Base-by-base conservation (phyloP, 2,113 vertebrate species). In the Circaetus gallicus region DNA sequence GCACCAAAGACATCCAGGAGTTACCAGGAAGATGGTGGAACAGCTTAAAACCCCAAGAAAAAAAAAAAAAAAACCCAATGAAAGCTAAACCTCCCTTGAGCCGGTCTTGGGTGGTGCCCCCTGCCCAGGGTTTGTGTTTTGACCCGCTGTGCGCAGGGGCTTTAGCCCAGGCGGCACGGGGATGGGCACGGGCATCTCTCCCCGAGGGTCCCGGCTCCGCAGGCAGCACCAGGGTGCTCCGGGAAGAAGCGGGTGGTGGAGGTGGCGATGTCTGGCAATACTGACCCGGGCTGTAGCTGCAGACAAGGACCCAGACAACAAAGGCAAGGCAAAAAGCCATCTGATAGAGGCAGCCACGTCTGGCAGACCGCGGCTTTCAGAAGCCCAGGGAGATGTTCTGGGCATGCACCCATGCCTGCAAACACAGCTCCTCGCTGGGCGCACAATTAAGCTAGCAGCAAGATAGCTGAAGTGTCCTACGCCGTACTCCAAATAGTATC, bases 301-400 rank as follows among this genome's bases (percentile, higher is more conserved):
- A 95, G 89, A 93, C 85, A 85, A 93, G 93, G 85, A 73, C 85
- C 66, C 94, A 96, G 91, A 97, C 96, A 97, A 96, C 88, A 94
- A 97, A 97, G 91, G 80, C 40, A 5, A 93, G 52, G 66, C 89
- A 83, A 95, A 95, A 90, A 89, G 70, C 87, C 38, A 85, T 80
- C 89, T 16, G 31, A 93, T 16, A 92, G 67, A 36, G 45, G 74
- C 90, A 95, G 77, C 53, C 43, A 10, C 15, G 90, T 63, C 87
- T 92, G 85, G 81, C 88, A 93, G 89, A 78, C 80, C 2, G 1
- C 16, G 6, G 89, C 88, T 95, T 86, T 91, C 89, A 58, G 91
- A 73, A 90, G 92, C 84, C 74, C 4, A 1, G 70, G 50, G 81
- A 86, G 72, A 59, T 36, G 86, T 62, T 83, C 84, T 40, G 52